Evolutionary conservation across 35 echinoderm and acorn worm genomes (phyloP).

Genomic region (Diadema setosum): DNA sequence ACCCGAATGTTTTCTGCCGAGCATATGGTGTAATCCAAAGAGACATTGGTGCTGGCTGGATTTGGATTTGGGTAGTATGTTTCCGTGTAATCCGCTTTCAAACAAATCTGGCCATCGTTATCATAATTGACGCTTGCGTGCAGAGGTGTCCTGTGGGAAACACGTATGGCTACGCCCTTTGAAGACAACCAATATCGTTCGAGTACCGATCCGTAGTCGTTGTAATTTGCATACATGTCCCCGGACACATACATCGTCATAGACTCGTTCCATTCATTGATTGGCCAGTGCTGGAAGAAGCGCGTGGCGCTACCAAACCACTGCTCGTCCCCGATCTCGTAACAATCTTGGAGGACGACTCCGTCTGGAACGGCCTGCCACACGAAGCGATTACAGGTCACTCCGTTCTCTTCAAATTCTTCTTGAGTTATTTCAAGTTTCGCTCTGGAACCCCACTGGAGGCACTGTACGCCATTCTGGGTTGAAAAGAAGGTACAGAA

Average conservation of each 20-base stretch:
- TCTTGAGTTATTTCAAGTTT: background rate
- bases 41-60: slow-evolving; percentile 6
- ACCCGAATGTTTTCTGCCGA: slow-evolving; percentile 49
- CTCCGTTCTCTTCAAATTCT: background rate
- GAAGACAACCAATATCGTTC: slow-evolving; percentile 98
- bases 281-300: slow-evolving; percentile 92
- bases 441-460: background rate
- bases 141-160: slow-evolving; percentile 48
- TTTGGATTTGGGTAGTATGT: slow-evolving; percentile 71
- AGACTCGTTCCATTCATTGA: slow-evolving; percentile 74
- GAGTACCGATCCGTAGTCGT: slow-evolving; percentile 79
- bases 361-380: slow-evolving; percentile 29
- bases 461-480: background rate
- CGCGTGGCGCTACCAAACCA: slow-evolving; percentile 91
- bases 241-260: slow-evolving; percentile 83
- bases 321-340: slow-evolving; percentile 43
- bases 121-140: slow-evolving; percentile 82
- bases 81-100: slow-evolving; percentile 34
- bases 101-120: slow-evolving; percentile 62
- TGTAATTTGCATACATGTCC: slow-evolving; percentile 70
- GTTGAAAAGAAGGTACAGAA: background rate
- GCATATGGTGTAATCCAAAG: slow-evolving; percentile 86
- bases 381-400: slow-evolving; percentile 21
- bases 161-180: slow-evolving; percentile 74
- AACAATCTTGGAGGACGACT: slow-evolving; percentile 62